These are phyloP conservation scores for Donacobius atricapilla DNA, from an alignment of 2,113 vertebrate species.

Conservation along the genomic window DNA sequence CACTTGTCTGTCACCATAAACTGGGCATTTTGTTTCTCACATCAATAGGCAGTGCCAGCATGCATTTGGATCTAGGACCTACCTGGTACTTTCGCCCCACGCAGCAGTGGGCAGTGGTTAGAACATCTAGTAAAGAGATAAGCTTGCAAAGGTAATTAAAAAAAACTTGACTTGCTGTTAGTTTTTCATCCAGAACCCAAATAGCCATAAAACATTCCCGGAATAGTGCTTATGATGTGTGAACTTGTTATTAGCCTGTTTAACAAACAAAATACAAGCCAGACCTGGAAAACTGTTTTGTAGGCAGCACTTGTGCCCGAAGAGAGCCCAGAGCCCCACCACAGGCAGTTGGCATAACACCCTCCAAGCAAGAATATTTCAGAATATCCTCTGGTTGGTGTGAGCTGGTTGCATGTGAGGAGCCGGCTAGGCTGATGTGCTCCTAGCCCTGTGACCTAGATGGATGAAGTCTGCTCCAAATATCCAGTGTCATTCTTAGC, in stretches of 20 bases:
- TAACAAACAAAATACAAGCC: not conserved
- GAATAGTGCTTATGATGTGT: not conserved
- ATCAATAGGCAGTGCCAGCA: not conserved
- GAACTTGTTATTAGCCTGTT: not conserved
- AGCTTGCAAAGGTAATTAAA: not conserved
- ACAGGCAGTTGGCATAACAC: fast-evolving
- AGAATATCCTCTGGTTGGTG: not conserved
- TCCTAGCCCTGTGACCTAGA: not conserved
- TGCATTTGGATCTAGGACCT: not conserved
- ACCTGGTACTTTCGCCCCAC: not conserved
- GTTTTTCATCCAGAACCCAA: conserved; percentile 5
- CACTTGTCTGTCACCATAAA: not conserved
- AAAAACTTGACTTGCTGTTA: not conserved
- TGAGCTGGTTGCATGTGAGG: not conserved
- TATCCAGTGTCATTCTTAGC: not conserved
- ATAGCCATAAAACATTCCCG: not conserved
- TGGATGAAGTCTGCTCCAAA: not conserved
- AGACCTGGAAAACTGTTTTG: not conserved
- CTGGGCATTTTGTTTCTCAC: not conserved
- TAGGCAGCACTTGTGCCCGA: fast-evolving
- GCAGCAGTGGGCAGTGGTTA: not conserved
- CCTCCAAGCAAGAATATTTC: not conserved
- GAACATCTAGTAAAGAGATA: not conserved
- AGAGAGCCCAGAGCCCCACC: not conserved
- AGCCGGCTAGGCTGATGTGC: not conserved